These are phyloP conservation scores for Nibea albiflora DNA, from an alignment of 2,113 vertebrate species.

Conservation along the genomic window DNA sequence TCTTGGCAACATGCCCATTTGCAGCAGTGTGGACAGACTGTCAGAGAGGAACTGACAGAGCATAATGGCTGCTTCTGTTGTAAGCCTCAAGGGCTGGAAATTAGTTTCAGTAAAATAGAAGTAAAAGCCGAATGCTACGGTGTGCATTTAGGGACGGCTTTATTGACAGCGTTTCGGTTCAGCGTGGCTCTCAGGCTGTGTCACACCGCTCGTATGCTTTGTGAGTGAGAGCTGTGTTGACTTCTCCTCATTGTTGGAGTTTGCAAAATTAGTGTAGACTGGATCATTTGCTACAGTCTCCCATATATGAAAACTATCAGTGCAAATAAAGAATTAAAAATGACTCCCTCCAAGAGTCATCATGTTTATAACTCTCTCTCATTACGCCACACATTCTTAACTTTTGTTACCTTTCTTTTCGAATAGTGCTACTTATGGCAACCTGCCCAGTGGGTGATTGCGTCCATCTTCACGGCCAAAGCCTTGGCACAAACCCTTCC, in stretches of 20 bases:
- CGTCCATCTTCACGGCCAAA: conserved; percentile 25
- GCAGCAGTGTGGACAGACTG: conserved; percentile 61
- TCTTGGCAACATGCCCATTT: conserved; percentile 77
- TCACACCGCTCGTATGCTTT: conserved; percentile 5
- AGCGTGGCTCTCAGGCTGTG: not conserved
- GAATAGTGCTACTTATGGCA: not conserved
- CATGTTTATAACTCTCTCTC: not conserved
- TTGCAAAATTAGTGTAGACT: not conserved
- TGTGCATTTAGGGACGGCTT: not conserved
- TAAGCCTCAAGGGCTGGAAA: conserved; percentile 50
- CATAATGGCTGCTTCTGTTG: conserved; percentile 66
- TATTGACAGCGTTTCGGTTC: not conserved
- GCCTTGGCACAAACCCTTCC: conserved; percentile 1
- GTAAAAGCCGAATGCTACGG: not conserved
- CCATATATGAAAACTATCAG: not conserved
- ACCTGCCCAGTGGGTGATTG: not conserved
- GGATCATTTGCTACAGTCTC: not conserved
- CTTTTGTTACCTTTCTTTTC: not conserved
- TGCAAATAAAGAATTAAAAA: not conserved
- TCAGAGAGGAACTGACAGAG: conserved; percentile 66
- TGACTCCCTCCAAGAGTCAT: not conserved
- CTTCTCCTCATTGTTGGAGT: not conserved
- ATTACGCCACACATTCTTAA: not conserved
- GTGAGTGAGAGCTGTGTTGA: not conserved
- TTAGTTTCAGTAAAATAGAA: conserved; percentile 44